Evolutionary conservation across 2,113 vertebrate genomes (phyloP).

Genomic region (Gambusia affinis): DNA sequence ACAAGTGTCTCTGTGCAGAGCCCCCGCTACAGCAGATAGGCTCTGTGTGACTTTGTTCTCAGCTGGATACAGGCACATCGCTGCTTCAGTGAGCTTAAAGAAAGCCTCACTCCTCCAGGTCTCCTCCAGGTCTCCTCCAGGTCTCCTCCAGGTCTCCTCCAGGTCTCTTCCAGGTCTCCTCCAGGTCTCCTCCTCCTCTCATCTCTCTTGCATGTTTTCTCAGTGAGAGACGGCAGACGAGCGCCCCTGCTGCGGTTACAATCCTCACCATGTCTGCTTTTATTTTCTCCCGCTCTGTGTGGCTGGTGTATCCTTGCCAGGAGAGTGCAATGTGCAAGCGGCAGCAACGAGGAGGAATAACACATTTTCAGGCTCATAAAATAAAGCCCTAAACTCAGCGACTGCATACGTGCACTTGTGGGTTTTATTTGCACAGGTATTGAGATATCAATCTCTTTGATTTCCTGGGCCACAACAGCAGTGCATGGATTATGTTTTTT

Average conservation of each 20-base stretch:
- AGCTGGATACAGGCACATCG: conserved; percentile 67
- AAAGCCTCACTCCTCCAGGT: conserved; percentile 28
- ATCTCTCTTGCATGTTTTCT: conserved; percentile 51
- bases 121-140: conserved; percentile 37
- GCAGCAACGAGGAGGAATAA: neutral
- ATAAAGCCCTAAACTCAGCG: neutral
- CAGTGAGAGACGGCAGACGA: conserved; percentile 54
- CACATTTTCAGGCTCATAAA: neutral
- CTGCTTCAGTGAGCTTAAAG: conserved; percentile 54
- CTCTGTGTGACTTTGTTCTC: conserved; percentile 65
- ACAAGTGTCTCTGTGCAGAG: conserved; percentile 31
- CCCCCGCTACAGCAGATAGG: conserved; percentile 46
- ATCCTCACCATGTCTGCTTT: conserved; percentile 17
- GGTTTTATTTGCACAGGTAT: neutral
- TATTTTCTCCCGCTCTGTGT: conserved; percentile 9
- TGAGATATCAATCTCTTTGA: neutral
- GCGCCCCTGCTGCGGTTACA: conserved; percentile 57
- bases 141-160: conserved; percentile 29
- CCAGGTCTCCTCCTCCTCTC: conserved; percentile 21
- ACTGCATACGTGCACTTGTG: neutral
- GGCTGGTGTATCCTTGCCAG: conserved; percentile 16
- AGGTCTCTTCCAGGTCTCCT: too few relatives aligned
- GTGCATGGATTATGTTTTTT: neutral
- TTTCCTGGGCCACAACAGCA: neutral
- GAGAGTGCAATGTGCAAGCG: conserved; percentile 11